phyloP scores from a whole-genome alignment of 2,888 invertebrate species.

The Diabrotica balteata region DNA sequence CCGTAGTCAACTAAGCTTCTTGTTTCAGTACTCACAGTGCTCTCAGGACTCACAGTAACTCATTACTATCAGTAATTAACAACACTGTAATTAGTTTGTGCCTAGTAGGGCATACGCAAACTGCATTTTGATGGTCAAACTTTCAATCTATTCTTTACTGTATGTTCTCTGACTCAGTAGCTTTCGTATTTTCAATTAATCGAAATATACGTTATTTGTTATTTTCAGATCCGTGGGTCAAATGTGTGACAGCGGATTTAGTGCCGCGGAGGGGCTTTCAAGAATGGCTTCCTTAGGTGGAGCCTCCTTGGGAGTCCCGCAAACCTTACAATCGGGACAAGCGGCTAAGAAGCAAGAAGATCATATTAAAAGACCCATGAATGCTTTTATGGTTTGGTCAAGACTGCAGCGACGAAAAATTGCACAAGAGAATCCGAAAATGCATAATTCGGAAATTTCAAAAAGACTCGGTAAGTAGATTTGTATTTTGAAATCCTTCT shows the following conservation, averaged over 20 bases:
- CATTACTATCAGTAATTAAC: no score
- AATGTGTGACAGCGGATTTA: constrained; percentile 75
- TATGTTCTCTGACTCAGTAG: no score
- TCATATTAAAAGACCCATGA: constrained; percentile 97
- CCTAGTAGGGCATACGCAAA: no score
- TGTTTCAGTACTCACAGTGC: no score
- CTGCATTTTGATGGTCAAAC: no score
- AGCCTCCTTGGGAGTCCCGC: constrained; percentile 66
- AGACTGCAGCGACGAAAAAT: constrained; percentile 91
- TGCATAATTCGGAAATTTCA: constrained; percentile 97
- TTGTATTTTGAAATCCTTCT: no score
- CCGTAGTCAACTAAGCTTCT: no score
- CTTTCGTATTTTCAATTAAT: no score
- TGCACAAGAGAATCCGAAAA: constrained; percentile 97
- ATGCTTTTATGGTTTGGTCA: constrained; percentile 99
- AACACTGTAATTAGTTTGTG: no score
- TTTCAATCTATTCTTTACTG: no score
- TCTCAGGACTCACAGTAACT: no score
- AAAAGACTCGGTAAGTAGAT: constrained; percentile 82
- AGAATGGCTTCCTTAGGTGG: constrained; percentile 65
- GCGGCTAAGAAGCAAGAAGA: constrained; percentile 75
- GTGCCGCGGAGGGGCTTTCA: constrained; percentile 69
- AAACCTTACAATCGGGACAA: constrained; percentile 61
- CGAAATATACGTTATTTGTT: no score
- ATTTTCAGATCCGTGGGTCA: constrained; percentile 53